Evolutionary conservation across 1,140 invertebrate species (phyloP), one percentile per base, ranked within the genome.

Genomic region (Probaryconus sp.): DNA sequence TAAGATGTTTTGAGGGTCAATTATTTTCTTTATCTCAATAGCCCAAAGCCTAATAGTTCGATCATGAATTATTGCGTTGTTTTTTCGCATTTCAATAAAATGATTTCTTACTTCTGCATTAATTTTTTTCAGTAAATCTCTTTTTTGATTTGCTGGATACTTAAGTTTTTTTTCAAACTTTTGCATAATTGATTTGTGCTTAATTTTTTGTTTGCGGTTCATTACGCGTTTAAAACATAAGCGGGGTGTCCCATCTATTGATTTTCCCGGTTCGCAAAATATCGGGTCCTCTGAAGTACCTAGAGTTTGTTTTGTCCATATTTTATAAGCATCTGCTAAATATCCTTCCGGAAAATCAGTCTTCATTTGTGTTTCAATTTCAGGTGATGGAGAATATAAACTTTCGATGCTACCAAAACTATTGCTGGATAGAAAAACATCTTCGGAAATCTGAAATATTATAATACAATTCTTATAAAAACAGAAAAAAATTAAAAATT

Each of bases 51-150:
- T 42, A 4, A 42, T 42, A 9, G 47, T 50, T n/a, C 47, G 30
- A 35, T 50, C 47, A 13, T 50, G 47, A 11, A 50, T 35, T 4
- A 50, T 20, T 35, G 47, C 28, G 35, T 50, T 33, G 28, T 50
- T 18, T 1, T 20, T 11, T 9, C 47, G 11, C 47, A 50, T 50
- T 35, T 50, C 47, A 11, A 33, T 24, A 20, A 50, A 50, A 6
- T 5, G 9, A 20, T 1, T 33, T 31, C 20, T 28, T 9, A 33
- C 30, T 50, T 2, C 17, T 3, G 31, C 18, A 33, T 50, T 50
- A 50, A 50, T 50, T 33, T 50, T 33, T 2, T 50, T 33, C 11
- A 33, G 45, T 16, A 50, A 5, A 35, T n/a, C 2, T 13, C n/a
- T 2, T 31, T 31, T 31, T 2, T 5, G n/a, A n/a, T n/a, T n/a